A percentile compares a stretch with the other conserved stretches of the same genome.
Evolutionary conservation across 2,113 vertebrate genomes (phyloP).

Genomic region (Baryphthengus martii): DNA sequence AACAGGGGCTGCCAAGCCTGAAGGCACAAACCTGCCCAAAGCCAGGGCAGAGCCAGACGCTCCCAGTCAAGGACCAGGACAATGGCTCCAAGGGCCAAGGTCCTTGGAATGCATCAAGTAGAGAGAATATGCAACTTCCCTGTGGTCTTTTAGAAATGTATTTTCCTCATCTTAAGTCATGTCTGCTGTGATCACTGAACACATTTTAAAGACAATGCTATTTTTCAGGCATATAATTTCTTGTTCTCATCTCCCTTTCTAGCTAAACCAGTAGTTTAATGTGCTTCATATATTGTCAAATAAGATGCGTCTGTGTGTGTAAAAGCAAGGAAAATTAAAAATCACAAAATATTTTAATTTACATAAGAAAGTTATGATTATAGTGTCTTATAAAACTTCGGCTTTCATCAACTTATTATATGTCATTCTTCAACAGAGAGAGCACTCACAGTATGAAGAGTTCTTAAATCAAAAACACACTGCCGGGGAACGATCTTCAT

Average conservation of each 20-base stretch:
- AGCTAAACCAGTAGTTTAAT: background rate
- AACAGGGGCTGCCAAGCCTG: fast-evolving
- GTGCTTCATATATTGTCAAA: background rate
- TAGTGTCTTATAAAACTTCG: background rate
- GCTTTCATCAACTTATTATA: constrained; percentile 31
- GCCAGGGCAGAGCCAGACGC: fast-evolving
- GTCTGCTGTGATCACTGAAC: background rate
- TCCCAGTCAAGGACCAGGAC: background rate
- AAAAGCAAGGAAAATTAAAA: background rate
- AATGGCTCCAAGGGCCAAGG: background rate
- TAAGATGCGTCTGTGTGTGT: background rate
- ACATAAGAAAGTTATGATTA: background rate
- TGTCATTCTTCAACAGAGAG: constrained; percentile 15
- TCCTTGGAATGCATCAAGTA: fast-evolving
- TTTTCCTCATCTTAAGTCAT: background rate
- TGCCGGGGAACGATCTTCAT: constrained; percentile 32
- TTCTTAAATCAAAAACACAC: constrained; percentile 51
- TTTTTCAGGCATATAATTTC: background rate
- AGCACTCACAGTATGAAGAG: constrained; percentile 2
- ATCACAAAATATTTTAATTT: background rate
- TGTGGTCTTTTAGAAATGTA: background rate
- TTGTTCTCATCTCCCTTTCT: background rate
- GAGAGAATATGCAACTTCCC: background rate
- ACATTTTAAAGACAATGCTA: background rate
- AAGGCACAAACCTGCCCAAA: background rate